Percentiles rank a stretch among this genome's conserved stretches.
phyloP scores from a whole-genome alignment of 2,888 invertebrate genomes.

The Axea sp. region DNA sequence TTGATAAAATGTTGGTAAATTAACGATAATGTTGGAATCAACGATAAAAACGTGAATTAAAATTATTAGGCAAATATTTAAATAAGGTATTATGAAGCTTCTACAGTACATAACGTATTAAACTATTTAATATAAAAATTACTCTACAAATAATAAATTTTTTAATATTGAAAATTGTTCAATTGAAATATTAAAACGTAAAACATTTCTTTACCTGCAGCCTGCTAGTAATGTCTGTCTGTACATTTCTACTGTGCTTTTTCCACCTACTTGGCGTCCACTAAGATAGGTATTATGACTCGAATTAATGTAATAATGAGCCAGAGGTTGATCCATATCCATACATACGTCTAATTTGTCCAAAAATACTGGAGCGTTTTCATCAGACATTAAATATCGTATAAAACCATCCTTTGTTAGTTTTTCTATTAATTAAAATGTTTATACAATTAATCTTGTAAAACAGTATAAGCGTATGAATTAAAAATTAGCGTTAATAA shows the following conservation, averaged over 20 bases:
- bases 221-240: conserved; percentile 76
- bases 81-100: no score
- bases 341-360: conserved; percentile 84
- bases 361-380: conserved; percentile 86
- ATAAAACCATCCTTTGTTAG: conserved; percentile 84
- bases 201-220: conserved; percentile 71
- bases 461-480: neutral
- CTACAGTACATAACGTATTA: no score
- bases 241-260: conserved; percentile 86
- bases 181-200: conserved; percentile 1
- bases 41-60: no score
- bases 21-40: no score
- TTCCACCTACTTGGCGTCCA: conserved; percentile 85
- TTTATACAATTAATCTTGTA: conserved; percentile 1
- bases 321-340: conserved; percentile 86
- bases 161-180: neutral
- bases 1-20: no score
- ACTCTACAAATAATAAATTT: no score
- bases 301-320: conserved; percentile 87
- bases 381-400: conserved; percentile 86
- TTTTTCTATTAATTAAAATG: conserved; percentile 70
- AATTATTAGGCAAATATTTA: no score
- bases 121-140: no score
- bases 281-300: conserved; percentile 83
- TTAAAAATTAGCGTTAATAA: neutral